Evolutionary conservation across 2,888 invertebrate genomes (phyloP), one percentile per base, ranked within the genome.

Genomic region (Zelleria hepariella): DNA sequence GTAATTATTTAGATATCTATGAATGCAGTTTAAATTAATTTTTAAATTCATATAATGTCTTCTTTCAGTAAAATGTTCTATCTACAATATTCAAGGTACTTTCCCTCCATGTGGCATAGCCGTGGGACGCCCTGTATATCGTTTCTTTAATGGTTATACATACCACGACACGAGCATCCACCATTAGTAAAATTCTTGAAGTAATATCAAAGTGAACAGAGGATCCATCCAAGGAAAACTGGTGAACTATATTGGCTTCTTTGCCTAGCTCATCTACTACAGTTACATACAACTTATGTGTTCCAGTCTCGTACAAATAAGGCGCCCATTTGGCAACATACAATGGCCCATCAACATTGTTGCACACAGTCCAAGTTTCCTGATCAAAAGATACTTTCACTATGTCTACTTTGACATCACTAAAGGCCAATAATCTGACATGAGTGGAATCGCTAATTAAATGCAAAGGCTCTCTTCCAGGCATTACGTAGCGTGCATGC

Each of bases 361-460:
- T 79, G 71, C 95, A 94, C 57, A 82, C 73, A 62, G 82, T 77
- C 95, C 95, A 95, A 61, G 86, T 81, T 53, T 83, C 86, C 64
- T 90, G 84, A 74, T 96, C 84, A 68, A 96, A 91, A 67, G 91
- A 90, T 54, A 96, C 90, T 72, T 91, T 87, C 1, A 96, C 95
- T 63, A 72, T 83, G 48, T 80, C 82, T 61, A 97, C 91, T 47
- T 87, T 74, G 7, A 91, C 89, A 68, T 92, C 85, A 62, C 95
- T 95, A 83, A 96, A 97, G 42, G 93, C 93, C 66, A 97, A 80
- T 66, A 96, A 86, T 76, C 97, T 94, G 74, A 97, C 93, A 78
- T 96, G 94, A 57, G 94, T 93, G 1, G 96, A 97, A 59, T 90
- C 86, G 60, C 79, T 71, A 57, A 95, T 91, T 64, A 91, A 83